Base-by-base conservation (phyloP, 2,888 invertebrate genomes). In the Habrosyne pyritoides region DNA sequence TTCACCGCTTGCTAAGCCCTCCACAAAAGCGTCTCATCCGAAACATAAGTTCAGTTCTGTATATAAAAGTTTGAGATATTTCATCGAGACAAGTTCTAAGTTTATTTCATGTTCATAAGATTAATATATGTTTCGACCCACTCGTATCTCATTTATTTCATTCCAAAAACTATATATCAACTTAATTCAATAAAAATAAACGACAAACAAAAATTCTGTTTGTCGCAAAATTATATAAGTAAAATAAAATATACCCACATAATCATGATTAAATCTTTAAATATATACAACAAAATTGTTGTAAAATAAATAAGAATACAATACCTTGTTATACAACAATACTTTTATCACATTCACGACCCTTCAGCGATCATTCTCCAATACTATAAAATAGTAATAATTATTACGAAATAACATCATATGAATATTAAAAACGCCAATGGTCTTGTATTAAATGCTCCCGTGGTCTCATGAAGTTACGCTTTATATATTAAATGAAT, bases 381-480 rank as follows among this genome's bases (percentile, higher is more conserved):
- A 75, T 76, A 77, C 68, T 73, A 68, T 65, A 69, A 67, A 71
- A 74, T 53, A 62, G 70, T 70, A 65, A 76, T 73, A 71, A 60
- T 52, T 21, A 75, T 71, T 72, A 68, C 67, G 67, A 60, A 57
- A 66, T 63, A 54, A 56, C 60, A 64, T 55, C 58, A 53, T 53
- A 60, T 59, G 42, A 42, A 18, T 42, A 42, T 42, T 42, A 42
- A 18, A 48, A 66, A 70, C 65, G 71, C 72, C 69, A 73, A 66
- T 71, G 73, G 71, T 79, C 68, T 75, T 75, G 63, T 74, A 73
- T 73, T 79, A 81, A 84, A 86, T 83, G 84, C 83, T 84, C 77
- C 81, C 75, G 66, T 73, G 76, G 67, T 75, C 63, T 60, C 60
- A 67, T 71, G 67, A 71, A 73, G 60, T 73, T 73, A 76, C 67